Base-by-base conservation (phyloP, 2,888 invertebrate genomes). In the Himalopsyche tibetana region DNA sequence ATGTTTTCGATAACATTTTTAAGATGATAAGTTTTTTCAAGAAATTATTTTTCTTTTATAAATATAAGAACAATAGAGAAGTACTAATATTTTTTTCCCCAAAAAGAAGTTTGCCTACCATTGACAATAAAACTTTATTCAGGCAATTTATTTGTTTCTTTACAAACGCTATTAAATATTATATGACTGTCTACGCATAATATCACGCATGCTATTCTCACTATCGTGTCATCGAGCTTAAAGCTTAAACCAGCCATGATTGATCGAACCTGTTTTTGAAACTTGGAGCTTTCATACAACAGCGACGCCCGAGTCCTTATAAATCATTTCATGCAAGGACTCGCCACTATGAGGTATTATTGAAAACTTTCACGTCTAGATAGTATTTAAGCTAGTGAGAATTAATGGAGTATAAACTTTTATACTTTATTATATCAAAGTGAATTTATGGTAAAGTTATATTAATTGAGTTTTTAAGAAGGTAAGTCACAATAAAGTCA, bases 221-320 rank as follows among this genome's bases (percentile, higher is more conserved):
- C 63, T 19, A 63, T 63, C 63, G 6, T 63, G 63, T 63, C 63
- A 19, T 63, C 11, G 63, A 63, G 63, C 63, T 63, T 63, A 19
- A 63, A 63, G 63, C 63, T 19, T 63, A 63, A n/a, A 28, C 19
- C 28, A 28, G 9, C 28, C 19, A 63, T 63, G 63, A 63, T 63
- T 63, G 63, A 63, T 63, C 63, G 63, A 63, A 63, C 63, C 28
- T 28, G 28, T 19, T 63, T 63, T 63, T 63, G 19, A 63, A 63
- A 63, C 63, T 63, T 28, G 28, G 63, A 63, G 5, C n/a, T 63
- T 63, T 63, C 63, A 63, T 63, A 63, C 51, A 51, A 15, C 63
- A 19, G n/a, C 28, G 11, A 63, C 63, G 63, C 63, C 6, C 19
- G 28, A 6, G 19, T 63, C 63, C 63, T 19, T 63, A 63, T 63